These are phyloP conservation scores for Ploceus nigricollis DNA, from an alignment of 2,113 vertebrate genomes.

Conservation along the genomic window DNA sequence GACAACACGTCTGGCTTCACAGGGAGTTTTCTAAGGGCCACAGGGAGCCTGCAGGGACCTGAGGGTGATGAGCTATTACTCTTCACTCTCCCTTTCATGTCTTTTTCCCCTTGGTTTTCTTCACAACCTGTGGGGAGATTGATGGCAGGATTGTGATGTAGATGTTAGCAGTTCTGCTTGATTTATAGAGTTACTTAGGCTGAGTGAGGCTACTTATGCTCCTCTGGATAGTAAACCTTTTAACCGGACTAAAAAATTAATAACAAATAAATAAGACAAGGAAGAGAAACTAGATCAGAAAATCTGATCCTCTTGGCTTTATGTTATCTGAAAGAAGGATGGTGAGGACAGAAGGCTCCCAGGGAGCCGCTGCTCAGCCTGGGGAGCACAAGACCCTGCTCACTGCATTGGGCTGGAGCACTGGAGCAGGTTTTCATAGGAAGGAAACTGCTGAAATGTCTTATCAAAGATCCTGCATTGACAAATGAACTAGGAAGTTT, in stretches of 20 bases:
- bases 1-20: constrained; percentile 67
- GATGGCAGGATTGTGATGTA: constrained; percentile 87
- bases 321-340: background rate
- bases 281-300: constrained; percentile 14
- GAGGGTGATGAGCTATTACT: constrained; percentile 5
- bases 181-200: constrained; percentile 99
- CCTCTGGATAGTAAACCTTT: constrained; percentile 88
- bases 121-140: constrained; percentile 89
- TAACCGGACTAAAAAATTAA: constrained; percentile 77
- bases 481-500: background rate
- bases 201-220: constrained; percentile 94
- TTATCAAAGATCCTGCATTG: background rate
- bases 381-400: background rate
- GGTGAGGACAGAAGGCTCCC: background rate
- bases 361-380: background rate
- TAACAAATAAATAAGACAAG: constrained; percentile 70
- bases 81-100: background rate
- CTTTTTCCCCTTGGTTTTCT: constrained; percentile 88
- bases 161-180: constrained; percentile 91
- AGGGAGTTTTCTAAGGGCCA: constrained; percentile 69
- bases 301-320: background rate
- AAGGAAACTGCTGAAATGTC: background rate
- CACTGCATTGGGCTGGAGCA: background rate
- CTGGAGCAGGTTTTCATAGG: background rate
- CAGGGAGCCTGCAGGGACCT: constrained; percentile 25